Evolutionary conservation across 2,797 vertebrate species (phyloP).

Genomic region (Dermochelys coriacea): DNA sequence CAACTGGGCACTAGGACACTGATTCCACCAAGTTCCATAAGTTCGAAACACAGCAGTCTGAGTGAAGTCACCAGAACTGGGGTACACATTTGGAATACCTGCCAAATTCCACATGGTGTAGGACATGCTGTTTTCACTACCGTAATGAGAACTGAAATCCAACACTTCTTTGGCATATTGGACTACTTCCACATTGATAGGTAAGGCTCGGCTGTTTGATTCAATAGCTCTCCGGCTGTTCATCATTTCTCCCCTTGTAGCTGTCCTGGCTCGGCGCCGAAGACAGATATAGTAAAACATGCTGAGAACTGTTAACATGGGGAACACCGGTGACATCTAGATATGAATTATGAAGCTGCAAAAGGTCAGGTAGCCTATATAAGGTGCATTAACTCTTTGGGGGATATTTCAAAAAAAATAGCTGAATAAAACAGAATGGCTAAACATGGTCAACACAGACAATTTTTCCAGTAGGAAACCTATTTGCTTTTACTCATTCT

Average conservation of each 20-base stretch:
- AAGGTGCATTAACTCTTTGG: constrained; percentile 73
- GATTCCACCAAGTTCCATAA: constrained; percentile 97
- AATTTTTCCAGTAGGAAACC: constrained; percentile 38
- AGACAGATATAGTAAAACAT: constrained; percentile 99
- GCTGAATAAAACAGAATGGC: constrained; percentile 75
- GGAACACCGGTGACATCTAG: constrained; percentile 88
- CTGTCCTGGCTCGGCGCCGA: constrained; percentile 96
- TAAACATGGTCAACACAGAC: constrained; percentile 52
- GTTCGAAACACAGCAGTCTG: constrained; percentile 97
- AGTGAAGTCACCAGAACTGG: constrained; percentile 97
- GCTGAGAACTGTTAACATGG: constrained; percentile 98
- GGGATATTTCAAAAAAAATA: constrained; percentile 71
- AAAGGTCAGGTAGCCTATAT: constrained; percentile 76
- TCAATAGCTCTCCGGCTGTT: constrained; percentile 93
- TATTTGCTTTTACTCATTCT: neutral
- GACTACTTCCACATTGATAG: constrained; percentile 91
- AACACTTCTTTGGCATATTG: constrained; percentile 98
- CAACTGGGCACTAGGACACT: constrained; percentile 87
- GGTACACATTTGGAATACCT: constrained; percentile 95
- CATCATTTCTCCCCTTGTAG: constrained; percentile 91
- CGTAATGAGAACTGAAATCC: constrained; percentile 99
- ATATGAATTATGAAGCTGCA: constrained; percentile 64
- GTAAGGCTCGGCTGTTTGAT: constrained; percentile 89
- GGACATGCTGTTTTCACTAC: constrained; percentile 98
- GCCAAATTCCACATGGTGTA: constrained; percentile 99